A percentile compares a stretch with the other conserved stretches of the same genome.
Conservation (phyloP, 2,888 invertebrate genomes). For the Tiliacea aurago region DNA sequence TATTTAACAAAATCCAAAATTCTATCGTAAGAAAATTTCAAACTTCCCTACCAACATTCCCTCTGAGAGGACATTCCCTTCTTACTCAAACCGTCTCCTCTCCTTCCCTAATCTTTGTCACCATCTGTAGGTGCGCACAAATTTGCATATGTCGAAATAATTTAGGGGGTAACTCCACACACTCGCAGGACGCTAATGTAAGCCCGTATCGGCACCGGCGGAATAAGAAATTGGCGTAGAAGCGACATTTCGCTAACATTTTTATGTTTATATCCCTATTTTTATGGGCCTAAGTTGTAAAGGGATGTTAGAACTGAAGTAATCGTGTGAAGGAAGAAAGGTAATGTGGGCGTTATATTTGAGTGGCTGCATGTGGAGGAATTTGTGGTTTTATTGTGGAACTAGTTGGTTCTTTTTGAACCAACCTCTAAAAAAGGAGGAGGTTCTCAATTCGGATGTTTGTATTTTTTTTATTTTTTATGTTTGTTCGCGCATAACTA, state of each 20-base stretch:
- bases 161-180: slow-evolving; percentile 88
- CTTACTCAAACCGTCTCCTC: slow-evolving; percentile 30
- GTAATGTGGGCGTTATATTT: slow-evolving; percentile 31
- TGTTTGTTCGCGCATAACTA: too few relatives aligned
- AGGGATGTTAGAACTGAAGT: slow-evolving; percentile 52
- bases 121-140: slow-evolving; percentile 87
- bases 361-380: slow-evolving; percentile 19
- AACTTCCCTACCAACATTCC: neutral
- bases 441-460: too few relatives aligned
- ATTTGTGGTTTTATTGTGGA: slow-evolving; percentile 10
- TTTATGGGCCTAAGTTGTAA: slow-evolving; percentile 63
- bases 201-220: slow-evolving; percentile 77
- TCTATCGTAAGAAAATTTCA: neutral
- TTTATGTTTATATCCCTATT: slow-evolving; percentile 63
- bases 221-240: slow-evolving; percentile 78
- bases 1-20: neutral
- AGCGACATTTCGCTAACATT: slow-evolving; percentile 63
- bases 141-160: slow-evolving; percentile 91
- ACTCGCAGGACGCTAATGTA: slow-evolving; percentile 82
- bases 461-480: too few relatives aligned
- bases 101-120: slow-evolving; percentile 44
- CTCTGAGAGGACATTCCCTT: slow-evolving; percentile 23
- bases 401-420: neutral
- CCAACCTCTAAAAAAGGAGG: too few relatives aligned
- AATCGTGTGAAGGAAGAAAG: slow-evolving; percentile 43